A percentile compares a stretch with the other conserved stretches of the same genome.
Conservation (phyloP, 2,113 vertebrate species). For the Oxyura jamaicensis region DNA sequence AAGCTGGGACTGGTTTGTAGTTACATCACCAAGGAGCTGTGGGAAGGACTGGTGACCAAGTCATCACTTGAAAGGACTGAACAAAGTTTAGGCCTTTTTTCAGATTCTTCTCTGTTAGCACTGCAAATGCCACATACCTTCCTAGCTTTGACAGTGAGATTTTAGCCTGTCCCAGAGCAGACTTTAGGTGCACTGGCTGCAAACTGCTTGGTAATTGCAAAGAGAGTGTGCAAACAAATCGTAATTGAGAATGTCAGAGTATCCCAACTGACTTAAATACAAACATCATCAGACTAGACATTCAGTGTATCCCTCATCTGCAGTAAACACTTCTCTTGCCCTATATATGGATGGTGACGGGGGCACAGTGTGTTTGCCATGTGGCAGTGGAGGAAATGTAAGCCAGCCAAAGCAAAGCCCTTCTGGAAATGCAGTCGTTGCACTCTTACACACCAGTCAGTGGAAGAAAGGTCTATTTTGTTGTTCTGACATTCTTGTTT, state of each 20-base stretch:
- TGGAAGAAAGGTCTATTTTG: background rate
- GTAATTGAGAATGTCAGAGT: conserved; percentile 52
- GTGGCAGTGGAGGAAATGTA: background rate
- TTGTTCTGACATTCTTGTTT: background rate
- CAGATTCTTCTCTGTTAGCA: conserved; percentile 33
- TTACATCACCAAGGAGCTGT: background rate
- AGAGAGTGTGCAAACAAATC: conserved; percentile 17
- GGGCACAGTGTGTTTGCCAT: background rate
- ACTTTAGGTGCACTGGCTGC: background rate
- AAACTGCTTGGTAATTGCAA: conserved; percentile 29
- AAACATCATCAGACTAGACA: background rate
- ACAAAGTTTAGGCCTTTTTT: background rate
- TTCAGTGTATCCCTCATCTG: background rate
- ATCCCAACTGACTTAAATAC: conserved; percentile 6
- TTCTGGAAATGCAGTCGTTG: background rate
- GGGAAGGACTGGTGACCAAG: background rate
- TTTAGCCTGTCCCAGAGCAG: conserved; percentile 9
- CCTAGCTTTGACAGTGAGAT: background rate
- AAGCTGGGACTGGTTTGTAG: background rate
- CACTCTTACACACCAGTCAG: background rate
- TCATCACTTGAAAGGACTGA: background rate
- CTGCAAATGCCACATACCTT: conserved; percentile 39
- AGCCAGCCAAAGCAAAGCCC: background rate
- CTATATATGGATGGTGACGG: background rate
- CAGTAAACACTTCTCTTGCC: background rate